phyloP scores from a whole-genome alignment of 2,888 invertebrate genomes.

The Caenorhabditis afra region DNA sequence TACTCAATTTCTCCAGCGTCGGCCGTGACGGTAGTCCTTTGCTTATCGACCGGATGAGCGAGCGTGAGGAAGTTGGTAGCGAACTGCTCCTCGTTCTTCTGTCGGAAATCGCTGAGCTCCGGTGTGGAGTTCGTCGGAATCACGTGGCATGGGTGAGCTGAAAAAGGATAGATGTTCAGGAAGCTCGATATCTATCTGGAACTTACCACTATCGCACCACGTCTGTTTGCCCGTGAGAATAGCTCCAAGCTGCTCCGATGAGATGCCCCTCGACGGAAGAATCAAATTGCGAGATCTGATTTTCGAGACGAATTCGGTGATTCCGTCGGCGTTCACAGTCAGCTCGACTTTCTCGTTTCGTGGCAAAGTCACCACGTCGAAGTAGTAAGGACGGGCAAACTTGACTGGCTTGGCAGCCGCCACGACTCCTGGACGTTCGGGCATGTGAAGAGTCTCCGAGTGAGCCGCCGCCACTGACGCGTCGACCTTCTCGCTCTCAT shows the following conservation, averaged over 20 bases:
- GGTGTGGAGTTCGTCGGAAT: conserved; percentile 47
- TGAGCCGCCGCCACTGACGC: background rate
- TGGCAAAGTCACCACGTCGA: conserved; percentile 53
- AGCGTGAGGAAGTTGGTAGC: conserved; percentile 5
- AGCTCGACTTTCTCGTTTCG: conserved; percentile 41
- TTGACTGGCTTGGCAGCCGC: conserved; percentile 10
- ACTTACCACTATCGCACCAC: conserved; percentile 38
- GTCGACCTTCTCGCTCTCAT: conserved; percentile 43
- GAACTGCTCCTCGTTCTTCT: conserved; percentile 23
- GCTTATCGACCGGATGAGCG: conserved; percentile 34
- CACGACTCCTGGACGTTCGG: conserved; percentile 17
- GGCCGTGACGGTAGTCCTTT: conserved; percentile 37
- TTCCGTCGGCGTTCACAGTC: conserved; percentile 7
- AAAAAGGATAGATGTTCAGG: conserved; percentile 1
- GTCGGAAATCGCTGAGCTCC: conserved; percentile 26
- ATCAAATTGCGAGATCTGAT: conserved; percentile 41
- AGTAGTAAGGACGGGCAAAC: conserved; percentile 47
- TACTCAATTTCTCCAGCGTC: conserved; percentile 22
- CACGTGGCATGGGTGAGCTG: conserved; percentile 35
- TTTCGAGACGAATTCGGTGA: conserved; percentile 46
- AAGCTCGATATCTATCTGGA: background rate
- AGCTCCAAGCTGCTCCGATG: conserved; percentile 22
- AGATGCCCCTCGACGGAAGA: conserved; percentile 40
- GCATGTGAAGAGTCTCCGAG: conserved; percentile 17
- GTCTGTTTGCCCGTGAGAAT: conserved; percentile 36